phyloP scores from a whole-genome alignment of 2,113 vertebrate species.

The Microtus montanus region DNA sequence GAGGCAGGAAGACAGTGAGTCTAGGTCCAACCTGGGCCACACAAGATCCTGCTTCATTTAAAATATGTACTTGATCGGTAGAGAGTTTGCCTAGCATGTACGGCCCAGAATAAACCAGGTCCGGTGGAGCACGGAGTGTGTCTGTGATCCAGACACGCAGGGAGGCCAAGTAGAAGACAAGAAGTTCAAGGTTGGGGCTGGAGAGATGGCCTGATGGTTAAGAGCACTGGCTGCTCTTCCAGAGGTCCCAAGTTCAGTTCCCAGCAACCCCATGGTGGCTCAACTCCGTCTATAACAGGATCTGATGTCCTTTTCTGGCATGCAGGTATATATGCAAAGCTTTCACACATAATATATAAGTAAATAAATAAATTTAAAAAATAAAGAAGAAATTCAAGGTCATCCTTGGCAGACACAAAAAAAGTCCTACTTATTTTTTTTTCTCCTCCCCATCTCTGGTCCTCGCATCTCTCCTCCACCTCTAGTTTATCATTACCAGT shows the following conservation, averaged over 20 bases:
- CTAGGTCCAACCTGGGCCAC: not conserved
- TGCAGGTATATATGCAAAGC: not conserved
- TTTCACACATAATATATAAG: not conserved
- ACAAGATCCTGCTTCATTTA: not conserved
- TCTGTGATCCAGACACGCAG: not conserved
- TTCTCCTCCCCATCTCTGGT: not conserved
- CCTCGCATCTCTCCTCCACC: not conserved
- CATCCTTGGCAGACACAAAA: not conserved
- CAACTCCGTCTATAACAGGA: not conserved
- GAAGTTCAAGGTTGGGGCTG: not conserved
- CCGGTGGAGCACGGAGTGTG: no score
- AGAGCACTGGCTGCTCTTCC: not conserved
- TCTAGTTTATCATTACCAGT: constrained; percentile 94
- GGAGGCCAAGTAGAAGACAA: not conserved
- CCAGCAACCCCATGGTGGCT: not conserved
- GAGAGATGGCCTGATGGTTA: not conserved
- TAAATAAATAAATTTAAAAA: not conserved
- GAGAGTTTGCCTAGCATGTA: not conserved
- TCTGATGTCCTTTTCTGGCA: not conserved
- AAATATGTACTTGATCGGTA: not conserved
- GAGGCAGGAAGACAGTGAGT: not conserved
- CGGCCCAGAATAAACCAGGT: not conserved
- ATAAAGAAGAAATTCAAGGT: not conserved
- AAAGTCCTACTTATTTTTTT: not conserved
- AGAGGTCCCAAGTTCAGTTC: not conserved